Conservation (phyloP, 2,113 vertebrate species). For the Candoia aspera region DNA sequence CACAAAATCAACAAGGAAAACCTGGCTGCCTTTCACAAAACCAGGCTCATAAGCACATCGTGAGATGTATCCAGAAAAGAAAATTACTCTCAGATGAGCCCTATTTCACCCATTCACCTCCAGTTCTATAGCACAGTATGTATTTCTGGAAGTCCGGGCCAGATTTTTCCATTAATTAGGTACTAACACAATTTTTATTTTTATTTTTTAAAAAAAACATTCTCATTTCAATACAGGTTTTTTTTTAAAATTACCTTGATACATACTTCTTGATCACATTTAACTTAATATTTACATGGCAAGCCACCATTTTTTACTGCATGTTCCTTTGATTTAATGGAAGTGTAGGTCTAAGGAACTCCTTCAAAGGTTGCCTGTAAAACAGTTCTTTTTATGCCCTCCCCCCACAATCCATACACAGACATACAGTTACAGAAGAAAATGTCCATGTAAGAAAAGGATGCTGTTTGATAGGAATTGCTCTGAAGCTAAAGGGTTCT, state of each 20-base stretch:
- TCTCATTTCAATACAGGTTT: too few relatives aligned
- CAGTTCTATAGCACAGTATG: too few relatives aligned
- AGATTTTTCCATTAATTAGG: too few relatives aligned
- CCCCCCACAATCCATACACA: not conserved
- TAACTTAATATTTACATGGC: not conserved
- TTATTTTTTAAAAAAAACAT: too few relatives aligned
- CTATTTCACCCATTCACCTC: too few relatives aligned
- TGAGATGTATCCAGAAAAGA: not conserved
- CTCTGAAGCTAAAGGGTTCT: not conserved
- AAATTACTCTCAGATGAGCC: not conserved
- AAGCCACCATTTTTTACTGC: not conserved
- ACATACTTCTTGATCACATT: too few relatives aligned
- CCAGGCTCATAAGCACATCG: too few relatives aligned
- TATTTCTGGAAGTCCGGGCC: too few relatives aligned
- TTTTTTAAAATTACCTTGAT: too few relatives aligned
- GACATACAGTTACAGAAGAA: not conserved
- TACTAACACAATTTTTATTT: too few relatives aligned
- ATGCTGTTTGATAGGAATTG: not conserved
- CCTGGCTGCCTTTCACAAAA: too few relatives aligned
- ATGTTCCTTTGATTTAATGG: not conserved
- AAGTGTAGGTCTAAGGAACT: not conserved
- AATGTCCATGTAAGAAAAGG: not conserved
- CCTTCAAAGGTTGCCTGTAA: not conserved
- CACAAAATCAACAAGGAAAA: too few relatives aligned
- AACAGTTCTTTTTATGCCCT: not conserved